These are phyloP conservation scores for Limnodromus scolopaceus DNA, from an alignment of 2,797 vertebrate genomes.

Conservation along the genomic window DNA sequence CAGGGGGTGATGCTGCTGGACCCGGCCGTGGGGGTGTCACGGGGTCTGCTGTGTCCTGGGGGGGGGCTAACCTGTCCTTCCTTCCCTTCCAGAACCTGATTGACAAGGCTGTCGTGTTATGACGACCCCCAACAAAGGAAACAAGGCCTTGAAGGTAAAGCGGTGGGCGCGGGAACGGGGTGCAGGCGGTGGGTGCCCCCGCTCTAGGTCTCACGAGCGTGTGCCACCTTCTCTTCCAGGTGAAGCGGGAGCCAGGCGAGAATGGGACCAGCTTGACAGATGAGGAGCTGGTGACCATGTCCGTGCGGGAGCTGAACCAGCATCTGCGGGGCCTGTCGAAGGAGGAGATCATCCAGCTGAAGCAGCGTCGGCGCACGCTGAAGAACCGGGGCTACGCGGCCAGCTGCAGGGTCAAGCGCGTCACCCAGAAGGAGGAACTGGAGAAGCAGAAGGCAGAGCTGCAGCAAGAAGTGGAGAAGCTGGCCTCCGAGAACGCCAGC, in stretches of 20 bases:
- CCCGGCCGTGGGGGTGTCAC: not conserved
- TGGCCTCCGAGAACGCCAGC: slow-evolving; percentile 95
- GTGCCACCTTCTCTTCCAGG: slow-evolving; percentile 75
- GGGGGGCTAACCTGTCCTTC: not conserved
- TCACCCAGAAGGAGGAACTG: slow-evolving; percentile 98
- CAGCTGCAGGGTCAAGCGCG: slow-evolving; percentile 96
- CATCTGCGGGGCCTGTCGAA: slow-evolving; percentile 95
- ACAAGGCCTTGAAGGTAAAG: slow-evolving; percentile 96
- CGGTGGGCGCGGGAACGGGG: not conserved
- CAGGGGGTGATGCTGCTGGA: fast-evolving
- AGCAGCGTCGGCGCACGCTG: slow-evolving; percentile 95
- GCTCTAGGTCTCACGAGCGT: not conserved
- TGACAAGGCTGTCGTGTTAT: slow-evolving; percentile 92
- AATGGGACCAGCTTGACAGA: slow-evolving; percentile 99
- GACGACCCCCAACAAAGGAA: slow-evolving; percentile 98
- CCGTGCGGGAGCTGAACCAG: slow-evolving; percentile 97
- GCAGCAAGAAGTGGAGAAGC: slow-evolving; percentile 97
- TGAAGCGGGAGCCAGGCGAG: slow-evolving; percentile 98
- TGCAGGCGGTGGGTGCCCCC: fast-evolving
- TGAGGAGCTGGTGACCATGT: slow-evolving; percentile 98
- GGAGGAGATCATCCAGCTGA: slow-evolving; percentile 97
- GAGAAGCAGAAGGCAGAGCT: slow-evolving; percentile 96
- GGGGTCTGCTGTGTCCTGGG: not conserved
- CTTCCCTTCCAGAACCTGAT: slow-evolving; percentile 79
- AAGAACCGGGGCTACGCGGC: slow-evolving; percentile 98